Evolutionary conservation across 2,888 invertebrate species (phyloP), one percentile per base, ranked within the genome.

Genomic region (Salticus scenicus): DNA sequence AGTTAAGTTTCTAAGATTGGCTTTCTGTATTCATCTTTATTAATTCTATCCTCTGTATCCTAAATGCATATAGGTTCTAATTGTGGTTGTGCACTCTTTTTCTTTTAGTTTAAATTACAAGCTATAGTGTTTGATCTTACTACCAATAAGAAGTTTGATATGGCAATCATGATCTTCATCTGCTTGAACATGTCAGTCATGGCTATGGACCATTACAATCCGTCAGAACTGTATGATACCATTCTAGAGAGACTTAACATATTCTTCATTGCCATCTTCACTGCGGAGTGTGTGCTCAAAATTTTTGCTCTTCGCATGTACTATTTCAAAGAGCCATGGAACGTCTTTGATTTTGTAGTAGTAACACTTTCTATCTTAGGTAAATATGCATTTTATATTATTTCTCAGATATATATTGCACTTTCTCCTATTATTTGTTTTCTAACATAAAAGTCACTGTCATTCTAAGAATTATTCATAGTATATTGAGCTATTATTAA

Each of bases 241-340:
- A 95, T 97, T 90, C 94, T 99, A 90, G 96, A 97, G 92, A 95
- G 95, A 93, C 94, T 99, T 91, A 99, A 99, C 93, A 95, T 96
- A 94, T 95, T 98, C 93, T 99, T 99, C 94, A 98, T 99, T 92
- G 96, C 96, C 92, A 97, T 99, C 94, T 99, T 99, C 94, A 97
- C 97, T 92, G 95, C 96, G 90, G 99, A 99, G 94, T 98, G 98
- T 94, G 94, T 97, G 92, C 95, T 98, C 93, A 99, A 99, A 94
- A 95, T 98, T 92, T 97, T 98, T 93, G 98, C 98, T 90, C 94
- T 98, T 92, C 95, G 98, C 91, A 97, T 97, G 93, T 97, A 98
- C 94, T 99, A 98, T 94, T 99, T 99, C 94, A 97, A 97, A 92
- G 97, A 98, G 93, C 98, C 98, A 89, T 99, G 99, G 99, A 99